These are phyloP conservation scores for Agrotis segetum DNA, from an alignment of 2,888 invertebrate genomes.

Conservation along the genomic window DNA sequence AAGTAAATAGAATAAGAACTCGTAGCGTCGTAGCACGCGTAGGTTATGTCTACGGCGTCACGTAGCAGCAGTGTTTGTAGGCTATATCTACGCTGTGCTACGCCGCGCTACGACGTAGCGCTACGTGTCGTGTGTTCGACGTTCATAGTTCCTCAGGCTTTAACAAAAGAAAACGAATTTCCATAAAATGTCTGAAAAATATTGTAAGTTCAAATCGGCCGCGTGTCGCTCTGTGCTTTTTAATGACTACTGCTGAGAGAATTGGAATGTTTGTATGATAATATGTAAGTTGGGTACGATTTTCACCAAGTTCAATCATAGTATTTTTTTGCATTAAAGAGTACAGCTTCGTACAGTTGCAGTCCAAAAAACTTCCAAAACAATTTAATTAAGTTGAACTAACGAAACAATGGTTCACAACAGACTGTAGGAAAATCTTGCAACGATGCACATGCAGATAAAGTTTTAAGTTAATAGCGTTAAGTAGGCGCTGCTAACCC, in stretches of 20 bases:
- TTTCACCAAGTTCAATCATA: background rate
- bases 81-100: conserved; percentile 30
- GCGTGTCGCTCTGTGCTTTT: conserved; percentile 11
- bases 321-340: background rate
- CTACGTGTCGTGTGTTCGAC: conserved; percentile 55
- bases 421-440: conserved; percentile 41
- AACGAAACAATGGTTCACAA: conserved; percentile 38
- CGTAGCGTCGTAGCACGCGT: conserved; percentile 55
- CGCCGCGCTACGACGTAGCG: conserved; percentile 54
- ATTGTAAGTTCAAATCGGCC: conserved; percentile 28
- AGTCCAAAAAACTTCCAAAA: conserved; percentile 18
- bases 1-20: conserved; percentile 52
- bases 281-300: background rate
- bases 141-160: conserved; percentile 34
- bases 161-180: conserved; percentile 39
- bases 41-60: conserved; percentile 35
- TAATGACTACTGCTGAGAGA: conserved; percentile 5
- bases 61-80: conserved; percentile 11
- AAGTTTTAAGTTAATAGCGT: conserved; percentile 53
- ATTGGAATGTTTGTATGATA: background rate
- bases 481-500: conserved; percentile 43
- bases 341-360: background rate
- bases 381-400: conserved; percentile 39
- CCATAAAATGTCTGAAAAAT: conserved; percentile 32
- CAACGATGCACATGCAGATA: conserved; percentile 50